Base-by-base conservation (phyloP, 2,797 vertebrate species). In the Eupleurogrammus muticus region DNA sequence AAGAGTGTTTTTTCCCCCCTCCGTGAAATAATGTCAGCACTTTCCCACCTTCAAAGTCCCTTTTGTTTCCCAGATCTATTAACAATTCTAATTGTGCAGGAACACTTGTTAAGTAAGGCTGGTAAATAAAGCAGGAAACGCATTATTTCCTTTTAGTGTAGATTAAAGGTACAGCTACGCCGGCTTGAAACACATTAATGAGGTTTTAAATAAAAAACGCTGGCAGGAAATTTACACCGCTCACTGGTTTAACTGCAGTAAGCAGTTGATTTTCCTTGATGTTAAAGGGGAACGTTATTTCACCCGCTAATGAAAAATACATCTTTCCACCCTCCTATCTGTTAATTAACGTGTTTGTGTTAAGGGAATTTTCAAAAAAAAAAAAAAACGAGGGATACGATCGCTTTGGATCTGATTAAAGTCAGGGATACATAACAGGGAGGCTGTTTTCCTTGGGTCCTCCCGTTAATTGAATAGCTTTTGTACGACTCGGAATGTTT, bases 81-180 rank as follows among this genome's bases (percentile, higher is more conserved):
- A 99, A 98, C 97, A 98, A 97, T 98, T 98, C 96, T 97, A 99
- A 99, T 99, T 98, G 96, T 97, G 95, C 96, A 94, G 96, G 96
- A 97, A 95, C 96, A 95, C 95, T 97, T 96, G 95, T 96, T 98
- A 97, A 96, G 96, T 97, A 95, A 94, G 94, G 94, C 95, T 95
- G 95, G 96, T 95, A 97, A 99, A 98, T 96, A 97, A 96, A 95
- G 95, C 96, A 97, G 96, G 96, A 98, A 97, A 94, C 90, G 92
- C 95, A 95, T 95, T 95, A 96, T 97, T 98, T 97, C 96, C 95
- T 95, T 97, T 97, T 96, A 95, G 94, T 95, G 95, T 94, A 96
- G 96, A 98, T 97, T 87, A 96, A 97, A 97, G 92, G 92, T 94
- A 93, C 91, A 90, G 92, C 90, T 85, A 87, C 82, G 88, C 88